Percentiles rank a stretch among this genome's conserved stretches.
These are phyloP conservation scores for Pediacus dermestoides DNA, from an alignment of 2,888 invertebrate species.

Conservation along the genomic window DNA sequence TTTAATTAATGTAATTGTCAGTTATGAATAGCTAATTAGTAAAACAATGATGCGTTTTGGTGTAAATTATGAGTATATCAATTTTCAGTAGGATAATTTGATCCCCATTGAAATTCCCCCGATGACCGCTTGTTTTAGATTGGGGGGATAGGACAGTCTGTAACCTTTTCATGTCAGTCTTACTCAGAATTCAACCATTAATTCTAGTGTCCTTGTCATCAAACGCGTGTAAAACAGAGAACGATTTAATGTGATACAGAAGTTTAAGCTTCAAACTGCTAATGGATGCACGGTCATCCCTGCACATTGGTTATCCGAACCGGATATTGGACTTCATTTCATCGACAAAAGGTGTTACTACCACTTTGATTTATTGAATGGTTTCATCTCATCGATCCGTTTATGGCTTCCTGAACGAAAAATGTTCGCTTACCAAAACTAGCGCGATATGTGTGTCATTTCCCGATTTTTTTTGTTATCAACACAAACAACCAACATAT, in stretches of 20 bases:
- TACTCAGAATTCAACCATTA: constrained; percentile 18
- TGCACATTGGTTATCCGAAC: constrained; percentile 30
- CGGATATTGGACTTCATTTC: constrained; percentile 33
- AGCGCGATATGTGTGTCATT: too few species aligned
- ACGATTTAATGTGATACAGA: constrained; percentile 21
- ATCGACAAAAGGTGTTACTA: constrained; percentile 34
- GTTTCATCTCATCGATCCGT: constrained; percentile 25
- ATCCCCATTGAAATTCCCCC: constrained; percentile 20
- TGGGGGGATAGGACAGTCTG: constrained; percentile 9
- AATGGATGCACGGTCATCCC: constrained; percentile 30
- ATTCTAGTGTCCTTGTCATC: constrained; percentile 21
- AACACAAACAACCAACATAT: too few species aligned
- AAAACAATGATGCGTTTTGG: constrained; percentile 4
- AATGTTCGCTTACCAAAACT: constrained; percentile 2
- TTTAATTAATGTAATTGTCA: constrained; percentile 4
- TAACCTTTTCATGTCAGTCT: constrained; percentile 24
- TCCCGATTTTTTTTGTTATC: too few species aligned
- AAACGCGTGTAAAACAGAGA: constrained; percentile 16
- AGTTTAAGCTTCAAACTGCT: constrained; percentile 24
- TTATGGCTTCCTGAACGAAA: constrained; percentile 8
- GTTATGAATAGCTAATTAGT: constrained; percentile 5
- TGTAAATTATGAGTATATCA: constrained; percentile 20
- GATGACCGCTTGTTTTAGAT: constrained; percentile 20
- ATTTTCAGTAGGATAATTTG: constrained; percentile 20
- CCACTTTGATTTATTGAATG: constrained; percentile 36